Evolutionary conservation across 1,140 invertebrate genomes (phyloP).

Genomic region (Oscheius sp.): DNA sequence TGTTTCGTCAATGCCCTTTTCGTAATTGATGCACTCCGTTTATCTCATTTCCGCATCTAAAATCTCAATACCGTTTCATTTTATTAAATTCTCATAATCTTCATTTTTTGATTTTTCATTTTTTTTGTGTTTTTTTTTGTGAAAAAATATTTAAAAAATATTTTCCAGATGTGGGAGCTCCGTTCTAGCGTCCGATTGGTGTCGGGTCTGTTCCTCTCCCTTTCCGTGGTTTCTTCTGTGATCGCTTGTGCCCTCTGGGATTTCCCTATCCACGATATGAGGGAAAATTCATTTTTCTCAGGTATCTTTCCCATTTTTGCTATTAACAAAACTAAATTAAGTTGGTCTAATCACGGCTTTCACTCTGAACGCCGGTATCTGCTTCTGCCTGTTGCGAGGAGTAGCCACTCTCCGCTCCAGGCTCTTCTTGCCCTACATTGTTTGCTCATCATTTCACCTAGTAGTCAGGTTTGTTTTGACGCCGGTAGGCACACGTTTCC

Average conservation of each 20-base stretch:
- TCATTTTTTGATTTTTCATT: too few relatives aligned
- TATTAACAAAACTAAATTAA: neutral
- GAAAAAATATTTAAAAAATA: neutral
- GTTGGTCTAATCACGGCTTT: neutral
- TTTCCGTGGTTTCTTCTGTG: neutral
- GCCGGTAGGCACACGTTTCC: too few relatives aligned
- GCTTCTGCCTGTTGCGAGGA: neutral
- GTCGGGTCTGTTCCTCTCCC: neutral
- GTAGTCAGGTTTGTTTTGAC: neutral
- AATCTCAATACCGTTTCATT: too few relatives aligned
- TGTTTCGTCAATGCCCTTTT: too few relatives aligned
- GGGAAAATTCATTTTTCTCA: neutral
- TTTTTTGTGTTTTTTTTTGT: too few relatives aligned
- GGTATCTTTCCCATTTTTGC: conserved; percentile 9
- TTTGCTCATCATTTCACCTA: neutral
- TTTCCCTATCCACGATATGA: neutral
- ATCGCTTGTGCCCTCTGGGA: conserved; percentile 8
- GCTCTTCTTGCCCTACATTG: conserved; percentile 7
- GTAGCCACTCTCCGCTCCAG: neutral
- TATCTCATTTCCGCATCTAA: too few relatives aligned
- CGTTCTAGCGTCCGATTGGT: neutral
- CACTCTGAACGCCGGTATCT: neutral
- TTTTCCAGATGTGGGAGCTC: neutral
- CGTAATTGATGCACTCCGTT: too few relatives aligned
- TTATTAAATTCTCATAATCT: too few relatives aligned